These are phyloP conservation scores for Manis javanica DNA, from an alignment of 2,797 vertebrate species.

Conservation along the genomic window DNA sequence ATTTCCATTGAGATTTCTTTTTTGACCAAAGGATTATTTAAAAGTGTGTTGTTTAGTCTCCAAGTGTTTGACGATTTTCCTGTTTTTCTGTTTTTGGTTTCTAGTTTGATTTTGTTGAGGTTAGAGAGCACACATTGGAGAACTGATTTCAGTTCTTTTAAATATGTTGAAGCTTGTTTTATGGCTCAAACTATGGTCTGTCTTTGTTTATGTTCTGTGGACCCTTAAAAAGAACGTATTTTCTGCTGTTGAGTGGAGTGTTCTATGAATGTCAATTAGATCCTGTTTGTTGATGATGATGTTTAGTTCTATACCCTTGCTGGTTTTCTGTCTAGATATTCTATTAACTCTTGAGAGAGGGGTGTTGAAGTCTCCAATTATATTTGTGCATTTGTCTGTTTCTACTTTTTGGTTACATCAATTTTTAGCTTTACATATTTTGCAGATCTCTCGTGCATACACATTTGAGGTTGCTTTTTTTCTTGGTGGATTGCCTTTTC, in stretches of 20 bases:
- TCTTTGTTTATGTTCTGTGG: neutral
- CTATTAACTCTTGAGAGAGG: neutral
- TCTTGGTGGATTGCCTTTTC: neutral
- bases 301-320: neutral
- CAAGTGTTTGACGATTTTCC: neutral
- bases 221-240: neutral
- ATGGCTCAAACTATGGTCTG: neutral
- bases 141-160: conserved; percentile 52
- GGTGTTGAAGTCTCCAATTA: neutral
- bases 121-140: neutral
- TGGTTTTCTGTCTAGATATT: neutral
- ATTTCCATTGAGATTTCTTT: conserved; percentile 4
- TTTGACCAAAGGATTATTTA: neutral
- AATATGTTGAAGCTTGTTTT: conserved; percentile 38
- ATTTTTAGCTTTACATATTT: neutral
- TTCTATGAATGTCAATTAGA: neutral
- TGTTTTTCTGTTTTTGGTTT: neutral
- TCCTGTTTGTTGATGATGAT: neutral
- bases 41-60: neutral
- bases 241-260: neutral
- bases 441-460: neutral
- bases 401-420: neutral
- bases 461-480: neutral
- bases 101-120: conserved; percentile 22
- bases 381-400: conserved; percentile 33